Evolutionary conservation across 1,140 invertebrate genomes (phyloP).

Genomic region (Pygmarrhopalites habei): DNA sequence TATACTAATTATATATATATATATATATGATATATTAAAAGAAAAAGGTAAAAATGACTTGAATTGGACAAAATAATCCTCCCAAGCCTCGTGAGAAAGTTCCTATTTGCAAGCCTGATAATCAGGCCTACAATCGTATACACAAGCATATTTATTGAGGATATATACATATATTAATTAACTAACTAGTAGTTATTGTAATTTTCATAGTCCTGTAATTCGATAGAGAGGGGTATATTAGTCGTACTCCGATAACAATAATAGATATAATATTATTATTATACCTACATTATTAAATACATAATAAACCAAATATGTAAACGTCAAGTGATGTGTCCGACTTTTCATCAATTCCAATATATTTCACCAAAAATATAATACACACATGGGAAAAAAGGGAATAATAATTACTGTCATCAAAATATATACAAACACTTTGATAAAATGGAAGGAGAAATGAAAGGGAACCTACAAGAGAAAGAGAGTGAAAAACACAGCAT

Average conservation of each 20-base stretch:
- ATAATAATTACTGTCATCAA: not conserved
- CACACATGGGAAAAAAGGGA: conserved; percentile 1
- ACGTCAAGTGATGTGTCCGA: conserved; percentile 33
- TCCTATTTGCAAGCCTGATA: conserved; percentile 35
- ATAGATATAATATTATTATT: conserved; percentile 15
- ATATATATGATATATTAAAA: not conserved
- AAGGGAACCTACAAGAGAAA: too few species aligned
- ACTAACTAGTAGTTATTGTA: conserved; percentile 30
- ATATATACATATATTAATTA: conserved; percentile 32
- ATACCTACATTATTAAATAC: conserved; percentile 22
- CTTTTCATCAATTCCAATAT: conserved; percentile 24
- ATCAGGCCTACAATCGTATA: conserved; percentile 37
- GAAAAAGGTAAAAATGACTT: conserved; percentile 2
- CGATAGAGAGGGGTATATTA: conserved; percentile 25
- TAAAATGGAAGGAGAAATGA: not conserved
- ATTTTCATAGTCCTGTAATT: conserved; percentile 37
- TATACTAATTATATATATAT: not conserved
- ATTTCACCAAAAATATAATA: not conserved
- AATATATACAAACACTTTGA: not conserved
- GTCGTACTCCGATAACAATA: conserved; percentile 16
- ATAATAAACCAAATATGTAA: conserved; percentile 26
- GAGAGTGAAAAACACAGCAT: too few species aligned
- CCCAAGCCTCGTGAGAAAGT: conserved; percentile 37
- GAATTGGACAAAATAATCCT: conserved; percentile 30
- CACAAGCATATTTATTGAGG: conserved; percentile 39